Conservation (phyloP, 2,113 vertebrate genomes). For the Columbina picui region DNA sequence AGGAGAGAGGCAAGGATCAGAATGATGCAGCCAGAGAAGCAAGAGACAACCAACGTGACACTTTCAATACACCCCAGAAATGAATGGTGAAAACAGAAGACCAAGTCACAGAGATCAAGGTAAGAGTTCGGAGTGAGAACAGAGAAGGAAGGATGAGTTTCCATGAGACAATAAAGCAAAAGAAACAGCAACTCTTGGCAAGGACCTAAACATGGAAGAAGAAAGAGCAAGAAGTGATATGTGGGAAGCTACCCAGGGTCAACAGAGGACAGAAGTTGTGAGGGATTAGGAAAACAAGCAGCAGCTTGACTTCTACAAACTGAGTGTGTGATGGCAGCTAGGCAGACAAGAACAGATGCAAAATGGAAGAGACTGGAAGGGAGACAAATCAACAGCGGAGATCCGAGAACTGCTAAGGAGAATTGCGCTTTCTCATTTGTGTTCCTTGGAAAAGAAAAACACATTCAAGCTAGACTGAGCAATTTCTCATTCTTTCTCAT, state of each 20-base stretch:
- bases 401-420: not conserved
- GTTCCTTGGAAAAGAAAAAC: not conserved
- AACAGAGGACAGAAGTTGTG: slow-evolving; percentile 16
- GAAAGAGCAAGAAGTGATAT: not conserved
- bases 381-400: not conserved
- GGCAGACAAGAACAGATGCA: slow-evolving; percentile 6
- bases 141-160: slow-evolving; percentile 21
- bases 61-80: not conserved
- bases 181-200: slow-evolving; percentile 1
- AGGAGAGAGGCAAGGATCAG: not conserved
- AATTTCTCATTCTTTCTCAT: not conserved
- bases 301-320: not conserved
- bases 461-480: not conserved
- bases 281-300: not conserved
- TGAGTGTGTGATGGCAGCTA: not conserved
- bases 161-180: not conserved
- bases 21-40: not conserved
- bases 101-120: not conserved
- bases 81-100: not conserved
- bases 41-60: not conserved
- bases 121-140: not conserved
- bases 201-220: not conserved
- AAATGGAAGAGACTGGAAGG: not conserved
- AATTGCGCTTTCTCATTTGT: not conserved
- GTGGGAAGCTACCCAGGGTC: not conserved